Evolutionary conservation across 2,113 vertebrate genomes (phyloP), one percentile per base, ranked within the genome.

Genomic region (Tyrannus savana): DNA sequence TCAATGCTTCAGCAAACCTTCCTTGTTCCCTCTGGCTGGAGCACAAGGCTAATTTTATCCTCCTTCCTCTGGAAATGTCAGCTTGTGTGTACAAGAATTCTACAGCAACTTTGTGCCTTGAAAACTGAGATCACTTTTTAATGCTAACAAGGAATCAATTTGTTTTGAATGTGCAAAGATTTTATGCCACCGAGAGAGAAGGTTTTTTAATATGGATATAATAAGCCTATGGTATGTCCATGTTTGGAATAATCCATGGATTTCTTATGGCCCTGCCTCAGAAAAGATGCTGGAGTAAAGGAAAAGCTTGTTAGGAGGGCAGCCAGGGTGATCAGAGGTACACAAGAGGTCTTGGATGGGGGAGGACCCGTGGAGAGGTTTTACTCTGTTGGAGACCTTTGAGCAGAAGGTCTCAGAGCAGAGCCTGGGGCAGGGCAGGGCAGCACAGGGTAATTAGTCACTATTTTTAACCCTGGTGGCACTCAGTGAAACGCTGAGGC

Each of bases 141-240:
- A 46, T 37, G 50, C 87, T 89, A 94, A 95, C 78, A 76, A 75
- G 80, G 74, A 96, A 89, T 96, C 91, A 76, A 66, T 96, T 87
- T 91, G 74, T 76, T 96, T 94, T 39, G 81, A 95, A 85, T 80
- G 49, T 46, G 81, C 84, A 91, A 94, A 90, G 87, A 94, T 96
- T 94, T 96, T 93, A 83, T 87, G 94, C 74, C 89, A 80, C 62
- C 23, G 23, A 56, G 50, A 84, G 55, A 66, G 81, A 84, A 89
- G 46, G 14, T 30, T 62, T 91, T 92, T 89, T 62, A 73, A 73
- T 79, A 62, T 35, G 30, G 71, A 33, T 91, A 28, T 58, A 87
- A 72, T 47, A 69, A 82, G 24, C 42, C 22, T 19, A 15, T 73
- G 22, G 58, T 22, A 11, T 59, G 58, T 22, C 74, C 30, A 4